These are phyloP conservation scores for Xiphophorus birchmanni DNA, from an alignment of 2,797 vertebrate species.

Conservation along the genomic window DNA sequence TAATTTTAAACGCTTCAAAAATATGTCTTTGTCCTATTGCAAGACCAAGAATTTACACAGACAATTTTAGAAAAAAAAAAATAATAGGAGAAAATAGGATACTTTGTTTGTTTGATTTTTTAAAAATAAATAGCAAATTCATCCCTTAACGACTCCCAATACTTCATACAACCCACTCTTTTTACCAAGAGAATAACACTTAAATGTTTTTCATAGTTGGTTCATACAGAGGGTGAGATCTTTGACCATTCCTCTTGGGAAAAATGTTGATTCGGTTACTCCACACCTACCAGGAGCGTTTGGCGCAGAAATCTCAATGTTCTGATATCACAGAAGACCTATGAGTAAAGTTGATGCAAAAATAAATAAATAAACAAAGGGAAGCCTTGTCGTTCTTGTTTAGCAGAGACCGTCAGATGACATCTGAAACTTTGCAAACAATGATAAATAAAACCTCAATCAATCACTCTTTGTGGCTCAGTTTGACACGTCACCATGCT, in stretches of 20 bases:
- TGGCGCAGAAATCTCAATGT: background rate
- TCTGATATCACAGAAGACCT: background rate
- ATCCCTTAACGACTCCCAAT: background rate
- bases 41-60: background rate
- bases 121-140: too few species aligned
- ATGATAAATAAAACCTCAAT: slow-evolving; percentile 22
- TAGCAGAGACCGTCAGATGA: background rate
- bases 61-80: background rate
- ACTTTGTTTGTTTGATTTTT: too few species aligned
- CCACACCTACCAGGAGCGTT: background rate
- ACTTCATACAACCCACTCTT: background rate
- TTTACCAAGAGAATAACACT: background rate
- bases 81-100: too few species aligned
- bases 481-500: slow-evolving; percentile 25
- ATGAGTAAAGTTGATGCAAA: background rate
- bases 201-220: too few species aligned
- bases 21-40: background rate
- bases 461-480: slow-evolving; percentile 38
- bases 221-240: background rate
- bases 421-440: background rate
- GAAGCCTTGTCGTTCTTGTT: background rate
- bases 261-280: background rate
- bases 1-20: background rate
- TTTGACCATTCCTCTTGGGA: background rate
- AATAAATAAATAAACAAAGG: background rate